Percentiles rank a stretch among this genome's conserved stretches.
Conservation (phyloP, 2,113 vertebrate species). For the Platichthys flesus region DNA sequence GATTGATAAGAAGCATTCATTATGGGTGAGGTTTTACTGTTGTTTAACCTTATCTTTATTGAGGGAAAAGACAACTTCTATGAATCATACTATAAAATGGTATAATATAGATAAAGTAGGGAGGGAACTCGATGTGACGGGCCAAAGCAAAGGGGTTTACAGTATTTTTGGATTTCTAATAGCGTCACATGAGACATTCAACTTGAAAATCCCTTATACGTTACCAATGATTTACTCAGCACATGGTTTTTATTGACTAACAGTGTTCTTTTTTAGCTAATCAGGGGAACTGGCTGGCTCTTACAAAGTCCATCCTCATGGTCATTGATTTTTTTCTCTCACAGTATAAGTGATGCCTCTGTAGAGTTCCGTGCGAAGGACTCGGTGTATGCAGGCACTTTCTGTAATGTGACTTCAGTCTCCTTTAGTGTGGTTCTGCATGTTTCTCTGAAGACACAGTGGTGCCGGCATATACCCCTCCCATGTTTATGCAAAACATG, state of each 20-base stretch:
- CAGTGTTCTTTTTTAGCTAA: constrained; percentile 1
- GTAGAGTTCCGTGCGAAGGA: background rate
- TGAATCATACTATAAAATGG: background rate
- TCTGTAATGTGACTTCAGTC: background rate
- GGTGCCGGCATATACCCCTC: background rate
- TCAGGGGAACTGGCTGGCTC: background rate
- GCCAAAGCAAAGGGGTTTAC: background rate
- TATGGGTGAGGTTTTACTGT: background rate
- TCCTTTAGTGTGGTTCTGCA: background rate
- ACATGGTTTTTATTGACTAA: background rate
- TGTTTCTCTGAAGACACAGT: background rate
- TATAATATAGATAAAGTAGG: background rate
- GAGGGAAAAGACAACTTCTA: background rate
- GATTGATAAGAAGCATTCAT: background rate
- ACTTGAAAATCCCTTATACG: background rate
- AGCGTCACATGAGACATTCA: background rate
- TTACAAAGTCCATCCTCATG: constrained; percentile 11
- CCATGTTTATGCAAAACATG: no score
- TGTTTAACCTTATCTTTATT: background rate
- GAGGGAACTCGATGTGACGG: background rate
- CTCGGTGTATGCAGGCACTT: background rate
- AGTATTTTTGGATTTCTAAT: background rate
- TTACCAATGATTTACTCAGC: background rate
- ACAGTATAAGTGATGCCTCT: constrained; percentile 9
- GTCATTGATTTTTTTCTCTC: constrained; percentile 1